phyloP scores from a whole-genome alignment of 1,140 invertebrate species.

The Hirudo medicinalis region DNA sequence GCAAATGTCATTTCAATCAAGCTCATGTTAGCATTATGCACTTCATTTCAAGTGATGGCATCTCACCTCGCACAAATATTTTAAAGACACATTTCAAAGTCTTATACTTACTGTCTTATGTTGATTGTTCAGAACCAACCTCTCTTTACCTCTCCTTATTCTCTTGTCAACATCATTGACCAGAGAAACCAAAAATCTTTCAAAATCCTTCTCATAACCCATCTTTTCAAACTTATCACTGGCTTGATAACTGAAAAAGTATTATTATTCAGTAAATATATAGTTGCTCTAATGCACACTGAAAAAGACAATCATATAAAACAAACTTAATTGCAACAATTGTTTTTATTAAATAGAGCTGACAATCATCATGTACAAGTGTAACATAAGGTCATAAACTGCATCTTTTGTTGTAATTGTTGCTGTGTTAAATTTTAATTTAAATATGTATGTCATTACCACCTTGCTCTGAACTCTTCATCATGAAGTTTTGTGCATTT shows the following conservation, averaged over 20 bases:
- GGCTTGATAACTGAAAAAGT: slow-evolving; percentile 32
- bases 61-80: too few species aligned
- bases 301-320: not conserved
- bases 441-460: not conserved
- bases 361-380: not conserved
- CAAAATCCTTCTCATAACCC: slow-evolving; percentile 86
- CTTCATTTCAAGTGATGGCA: too few species aligned
- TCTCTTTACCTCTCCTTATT: slow-evolving; percentile 82
- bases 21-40: too few species aligned
- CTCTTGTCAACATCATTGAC: slow-evolving; percentile 84
- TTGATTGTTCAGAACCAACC: slow-evolving; percentile 50
- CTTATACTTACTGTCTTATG: slow-evolving; percentile 34
- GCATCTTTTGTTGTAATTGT: too few species aligned
- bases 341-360: not conserved
- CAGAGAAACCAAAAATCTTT: slow-evolving; percentile 80
- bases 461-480: slow-evolving; percentile 52
- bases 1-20: too few species aligned
- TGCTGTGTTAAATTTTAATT: too few species aligned
- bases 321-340: not conserved
- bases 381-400: not conserved
- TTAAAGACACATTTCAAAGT: not conserved
- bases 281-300: too few species aligned
- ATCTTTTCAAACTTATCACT: slow-evolving; percentile 57
- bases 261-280: not conserved
- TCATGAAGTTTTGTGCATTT: slow-evolving; percentile 78